Base-by-base conservation (phyloP, 2,797 vertebrate genomes). In the Microctenopoma stevenorrisi region DNA sequence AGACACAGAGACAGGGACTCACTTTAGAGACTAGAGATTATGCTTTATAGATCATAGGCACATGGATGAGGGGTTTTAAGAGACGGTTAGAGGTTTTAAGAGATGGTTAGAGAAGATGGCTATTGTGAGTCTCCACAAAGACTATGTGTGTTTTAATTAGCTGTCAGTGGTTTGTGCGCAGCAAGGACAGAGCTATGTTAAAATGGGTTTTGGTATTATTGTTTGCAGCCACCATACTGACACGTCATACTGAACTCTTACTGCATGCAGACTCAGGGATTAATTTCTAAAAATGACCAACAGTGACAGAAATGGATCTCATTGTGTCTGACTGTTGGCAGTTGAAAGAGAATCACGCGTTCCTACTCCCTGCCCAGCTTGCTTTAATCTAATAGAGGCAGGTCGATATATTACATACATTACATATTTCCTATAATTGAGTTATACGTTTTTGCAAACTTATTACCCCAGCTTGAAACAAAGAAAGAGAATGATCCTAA, bases 1-100 rank as follows among this genome's bases (percentile, higher is more conserved):
- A 83, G 82, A 53, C 40, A 52, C 38, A 40, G 63, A 74, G 65
- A 54, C 54, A 46, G 56, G 60, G 58, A 62, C 49, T 64, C 40
- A 46, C 53, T 55, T 66, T 78, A 22, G 22, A 22, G 22, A 22
- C 22, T 48, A 76, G 81, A 81, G 81, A 76, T 72, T 74, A 81
- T 35, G 54, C 66, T 60, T 58, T 35, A 33, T 69, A 76, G 64
- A 79, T 52, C 57, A 42, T 56, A 57, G 76, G 79, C 68, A 77
- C 76, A 83, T 71, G 63, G 77, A 81, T 7, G 59, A 66, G 33
- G 61, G 61, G 56, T 62, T 22, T 22, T 22, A 22, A 22, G 22
- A 22, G 22, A 22, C 22, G 22, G 22, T 22, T 22, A 22, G 22
- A 22, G 22, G 22, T 22, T 22, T 22, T 22, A 22, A 22, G 22